Evolutionary conservation across 2,113 vertebrate species (phyloP), one percentile per base, ranked within the genome.

Genomic region (Rousettus leschenaultii): DNA sequence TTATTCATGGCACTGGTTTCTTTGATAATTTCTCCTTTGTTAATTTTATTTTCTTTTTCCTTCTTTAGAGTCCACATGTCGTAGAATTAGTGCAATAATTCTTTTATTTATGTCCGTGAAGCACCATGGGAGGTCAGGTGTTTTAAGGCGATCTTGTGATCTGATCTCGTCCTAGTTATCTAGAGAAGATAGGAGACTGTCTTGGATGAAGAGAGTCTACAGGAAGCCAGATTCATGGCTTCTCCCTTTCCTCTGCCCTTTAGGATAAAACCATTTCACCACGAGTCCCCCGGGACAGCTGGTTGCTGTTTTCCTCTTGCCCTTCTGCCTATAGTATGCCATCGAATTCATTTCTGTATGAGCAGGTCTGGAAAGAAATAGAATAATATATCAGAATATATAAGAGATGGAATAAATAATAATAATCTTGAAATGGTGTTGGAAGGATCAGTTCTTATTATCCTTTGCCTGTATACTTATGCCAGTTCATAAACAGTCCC

Each of bases 141-240:
- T 66, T 68, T 51, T 30, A 70, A 80, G 59, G 21, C 16, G 89
- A 40, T 53, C 82, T 74, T 82, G n/a, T n/a, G 51, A 57, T 95
- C 0, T 13, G 1, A 65, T 91, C 48, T 26, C 24, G 40, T 75
- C 95, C 84, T 55, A 14, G 75, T 51, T n/a, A 65, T 79, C 82
- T 1, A 2, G 68, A 51, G 43, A n/a, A 57, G 65, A 7, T 51
- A 14, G 30, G 59, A 28, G 59, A 55, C 51, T 51, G 51, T 51
- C 51, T 63, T 2, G 15, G 84, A 75, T 84, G 91, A 90, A 35
- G 3, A n/a, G 55, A n/a, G 30, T 88, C 38, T 85, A 0, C 33
- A 93, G 68, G 40, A 92, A 97, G 91, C 94, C 0, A 22, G 89
- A 91, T 84, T 95, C 12, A 5, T 74, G 35, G 55, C 22, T 85